A percentile compares a stretch with the other conserved stretches of the same genome.
Evolutionary conservation across 2,888 invertebrate genomes (phyloP).

Genomic region (Helobdella robusta): DNA sequence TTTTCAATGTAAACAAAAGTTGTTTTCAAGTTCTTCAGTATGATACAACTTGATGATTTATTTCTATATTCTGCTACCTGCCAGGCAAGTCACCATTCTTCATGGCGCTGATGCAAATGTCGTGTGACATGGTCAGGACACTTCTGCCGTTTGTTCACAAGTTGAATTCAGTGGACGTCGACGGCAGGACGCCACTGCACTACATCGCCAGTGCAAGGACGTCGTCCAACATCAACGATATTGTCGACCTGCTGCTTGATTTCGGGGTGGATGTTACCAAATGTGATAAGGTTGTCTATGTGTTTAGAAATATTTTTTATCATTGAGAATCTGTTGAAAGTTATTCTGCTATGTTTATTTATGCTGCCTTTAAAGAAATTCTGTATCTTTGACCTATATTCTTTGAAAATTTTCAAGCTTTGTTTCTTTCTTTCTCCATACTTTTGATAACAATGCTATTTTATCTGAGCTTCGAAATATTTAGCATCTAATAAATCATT

Average conservation of each 20-base stretch:
- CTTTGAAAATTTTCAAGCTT: too few species aligned
- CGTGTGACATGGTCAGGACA: slow-evolving; percentile 33
- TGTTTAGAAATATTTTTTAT: slow-evolving; percentile 20
- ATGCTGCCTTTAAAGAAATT: too few species aligned
- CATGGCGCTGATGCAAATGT: slow-evolving; percentile 35
- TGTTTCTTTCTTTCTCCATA: too few species aligned
- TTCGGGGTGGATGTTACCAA: slow-evolving; percentile 17
- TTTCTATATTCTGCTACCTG: slow-evolving; percentile 21
- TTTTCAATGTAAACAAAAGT: too few species aligned
- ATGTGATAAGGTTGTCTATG: neutral
- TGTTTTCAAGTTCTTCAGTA: too few species aligned
- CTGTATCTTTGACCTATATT: too few species aligned
- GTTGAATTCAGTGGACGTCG: slow-evolving; percentile 33
- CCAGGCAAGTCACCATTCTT: slow-evolving; percentile 36
- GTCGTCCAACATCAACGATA: slow-evolving; percentile 7
- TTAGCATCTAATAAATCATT: too few species aligned
- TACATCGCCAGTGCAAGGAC: slow-evolving; percentile 27
- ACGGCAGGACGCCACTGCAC: slow-evolving; percentile 37
- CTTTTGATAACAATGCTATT: too few species aligned
- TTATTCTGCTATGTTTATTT: too few species aligned
- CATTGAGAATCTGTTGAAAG: too few species aligned
- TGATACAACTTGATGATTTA: too few species aligned
- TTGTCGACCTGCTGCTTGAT: slow-evolving; percentile 22
- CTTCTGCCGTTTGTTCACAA: slow-evolving; percentile 34
- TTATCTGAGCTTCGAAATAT: too few species aligned